phyloP scores from a whole-genome alignment of 53 echinoderm and acorn worm genomes.

The Paelopatides confundens region DNA sequence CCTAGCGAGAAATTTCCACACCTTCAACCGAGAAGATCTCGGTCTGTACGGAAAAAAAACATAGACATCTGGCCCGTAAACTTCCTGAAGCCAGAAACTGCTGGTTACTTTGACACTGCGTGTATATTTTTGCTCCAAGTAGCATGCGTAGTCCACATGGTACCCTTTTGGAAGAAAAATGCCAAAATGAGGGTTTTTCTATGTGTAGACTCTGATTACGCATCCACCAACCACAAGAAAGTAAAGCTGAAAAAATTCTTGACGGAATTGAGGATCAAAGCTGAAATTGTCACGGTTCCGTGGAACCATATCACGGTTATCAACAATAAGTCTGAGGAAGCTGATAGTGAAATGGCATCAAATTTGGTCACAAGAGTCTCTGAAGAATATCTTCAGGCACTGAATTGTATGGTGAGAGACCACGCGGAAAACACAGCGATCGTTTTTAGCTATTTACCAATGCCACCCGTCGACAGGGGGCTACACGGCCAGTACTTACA shows the following conservation, averaged over 20 bases:
- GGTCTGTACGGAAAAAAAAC: slow-evolving; percentile 30
- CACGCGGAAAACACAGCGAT: slow-evolving; percentile 72
- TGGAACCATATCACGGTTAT: slow-evolving; percentile 73
- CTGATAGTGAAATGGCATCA: slow-evolving; percentile 18
- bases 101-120: slow-evolving; percentile 90
- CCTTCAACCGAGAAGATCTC: slow-evolving; percentile 69
- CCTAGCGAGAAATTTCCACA: slow-evolving; percentile 77
- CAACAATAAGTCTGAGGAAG: slow-evolving; percentile 48
- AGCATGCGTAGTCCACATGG: slow-evolving; percentile 97
- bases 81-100: slow-evolving; percentile 94
- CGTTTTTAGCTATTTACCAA: slow-evolving; percentile 85
- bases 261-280: slow-evolving; percentile 82
- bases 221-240: slow-evolving; percentile 61
- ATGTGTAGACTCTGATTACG: slow-evolving; percentile 74
- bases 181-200: slow-evolving; percentile 83
- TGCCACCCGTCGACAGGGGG: slow-evolving; percentile 74
- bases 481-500: slow-evolving; percentile 81
- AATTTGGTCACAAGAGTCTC: slow-evolving; percentile 73
- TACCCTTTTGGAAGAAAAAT: slow-evolving; percentile 77
- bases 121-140: slow-evolving; percentile 94
- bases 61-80: slow-evolving; percentile 96
- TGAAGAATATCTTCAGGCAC: slow-evolving; percentile 73
- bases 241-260: slow-evolving; percentile 85
- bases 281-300: slow-evolving; percentile 75
- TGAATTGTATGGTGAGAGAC: slow-evolving; percentile 77